These are phyloP conservation scores for Cheilosia soror DNA, from an alignment of 2,888 invertebrate genomes.

Conservation along the genomic window DNA sequence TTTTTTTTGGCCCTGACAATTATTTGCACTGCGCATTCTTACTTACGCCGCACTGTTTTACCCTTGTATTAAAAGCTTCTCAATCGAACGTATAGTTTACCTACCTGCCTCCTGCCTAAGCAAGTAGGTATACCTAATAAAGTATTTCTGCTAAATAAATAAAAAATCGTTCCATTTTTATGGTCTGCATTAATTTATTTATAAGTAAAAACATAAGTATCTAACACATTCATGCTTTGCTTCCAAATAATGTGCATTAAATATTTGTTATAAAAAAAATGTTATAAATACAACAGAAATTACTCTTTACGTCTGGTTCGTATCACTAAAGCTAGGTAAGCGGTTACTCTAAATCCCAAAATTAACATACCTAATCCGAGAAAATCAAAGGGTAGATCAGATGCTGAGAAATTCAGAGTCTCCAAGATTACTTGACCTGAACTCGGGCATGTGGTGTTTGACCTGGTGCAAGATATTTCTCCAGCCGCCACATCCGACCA, in stretches of 20 bases:
- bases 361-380: constrained; percentile 89
- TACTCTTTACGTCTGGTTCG: constrained; percentile 87
- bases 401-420: constrained; percentile 90
- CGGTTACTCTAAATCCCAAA: constrained; percentile 89
- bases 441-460: constrained; percentile 91
- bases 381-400: constrained; percentile 89
- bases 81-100: too few species aligned
- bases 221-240: neutral
- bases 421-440: constrained; percentile 91
- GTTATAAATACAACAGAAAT: neutral
- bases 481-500: constrained; percentile 91
- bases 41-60: too few species aligned
- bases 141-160: too few species aligned
- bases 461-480: constrained; percentile 89
- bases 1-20: too few species aligned
- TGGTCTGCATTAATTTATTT: too few species aligned
- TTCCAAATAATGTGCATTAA: constrained; percentile 12
- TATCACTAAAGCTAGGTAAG: constrained; percentile 89
- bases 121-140: too few species aligned
- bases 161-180: too few species aligned
- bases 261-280: constrained; percentile 3
- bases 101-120: too few species aligned
- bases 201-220: too few species aligned
- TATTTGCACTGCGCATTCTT: too few species aligned
- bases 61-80: too few species aligned